Base-by-base conservation (phyloP, 2,888 invertebrate genomes). In the Apomyelois bistriatella region DNA sequence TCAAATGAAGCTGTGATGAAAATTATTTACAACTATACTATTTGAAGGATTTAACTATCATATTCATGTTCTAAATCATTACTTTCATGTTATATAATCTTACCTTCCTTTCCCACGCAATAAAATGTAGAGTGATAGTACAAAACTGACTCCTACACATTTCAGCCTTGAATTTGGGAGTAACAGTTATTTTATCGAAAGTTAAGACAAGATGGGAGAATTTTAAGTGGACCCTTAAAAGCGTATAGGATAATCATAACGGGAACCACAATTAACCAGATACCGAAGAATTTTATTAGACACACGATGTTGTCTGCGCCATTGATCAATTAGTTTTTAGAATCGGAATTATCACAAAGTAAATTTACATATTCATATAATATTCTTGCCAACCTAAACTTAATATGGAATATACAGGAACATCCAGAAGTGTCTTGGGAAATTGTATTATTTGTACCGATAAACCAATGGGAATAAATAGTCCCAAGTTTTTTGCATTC, bases 291-390 rank as follows among this genome's bases (percentile, higher is more conserved):
- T 53, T 57, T 57, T 58, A 58, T 53, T 53, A 53, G 57, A 54
- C 53, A 42, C 42, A 36, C 41, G 16, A 32, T 46, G 50, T 41
- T 55, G 52, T 55, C 53, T 43, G 66, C 58, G 28, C 58, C 61
- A 65, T 66, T 65, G 64, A 57, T 66, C 70, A 66, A 69, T 71
- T 68, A 59, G 66, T 70, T 75, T 68, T 69, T 72, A 69, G 70
- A 67, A 62, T 62, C 67, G 64, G 66, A 57, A 53, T 43, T 56
- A 46, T 59, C 56, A 59, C 57, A 59, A 58, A 61, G 62, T n/a
- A n/a, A n/a, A n/a, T n/a, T n/a, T n/a, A n/a, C n/a, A n/a, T n/a
- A n/a, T n/a, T n/a, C n/a, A n/a, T n/a, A n/a, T n/a, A n/a, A n/a
- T n/a, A n/a, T n/a, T n/a, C n/a, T n/a, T n/a, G n/a, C n/a, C n/a